These are phyloP conservation scores for Poeciliopsis paucimaculata DNA, from an alignment of 2,797 vertebrate genomes.

Conservation along the genomic window DNA sequence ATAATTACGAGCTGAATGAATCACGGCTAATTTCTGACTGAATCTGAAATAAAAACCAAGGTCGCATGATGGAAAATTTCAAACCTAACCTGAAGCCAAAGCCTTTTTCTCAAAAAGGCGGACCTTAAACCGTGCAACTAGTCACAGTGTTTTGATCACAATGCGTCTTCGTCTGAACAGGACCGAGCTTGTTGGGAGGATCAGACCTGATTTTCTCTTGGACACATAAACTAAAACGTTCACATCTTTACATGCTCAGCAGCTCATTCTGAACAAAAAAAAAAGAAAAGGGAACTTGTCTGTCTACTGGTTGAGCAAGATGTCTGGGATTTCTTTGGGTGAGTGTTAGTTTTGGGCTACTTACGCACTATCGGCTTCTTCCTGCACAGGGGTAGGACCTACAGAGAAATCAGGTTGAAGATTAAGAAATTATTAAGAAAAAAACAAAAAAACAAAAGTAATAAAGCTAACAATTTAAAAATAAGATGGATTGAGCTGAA, in stretches of 20 bases:
- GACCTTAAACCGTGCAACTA: not conserved
- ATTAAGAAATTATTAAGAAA: not conserved
- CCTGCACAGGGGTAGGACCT: conserved; percentile 37
- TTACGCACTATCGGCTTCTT: conserved; percentile 54
- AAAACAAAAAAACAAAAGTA: not conserved
- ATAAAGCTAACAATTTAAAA: not conserved
- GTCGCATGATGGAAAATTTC: not conserved
- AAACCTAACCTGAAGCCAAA: not conserved
- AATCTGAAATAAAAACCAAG: not conserved
- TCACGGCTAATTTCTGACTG: not conserved
- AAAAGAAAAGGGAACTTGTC: conserved; percentile 19
- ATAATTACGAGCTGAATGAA: not conserved
- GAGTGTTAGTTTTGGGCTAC: conserved; percentile 39
- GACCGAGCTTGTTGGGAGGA: conserved; percentile 19
- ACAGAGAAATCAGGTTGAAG: conserved; percentile 20
- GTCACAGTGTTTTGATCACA: not conserved
- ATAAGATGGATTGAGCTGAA: conserved; percentile 4
- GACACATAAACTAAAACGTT: not conserved
- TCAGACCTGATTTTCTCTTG: conserved; percentile 13
- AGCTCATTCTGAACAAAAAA: conserved; percentile 6
- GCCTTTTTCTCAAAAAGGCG: not conserved
- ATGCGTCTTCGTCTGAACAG: not conserved
- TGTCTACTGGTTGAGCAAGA: conserved; percentile 40
- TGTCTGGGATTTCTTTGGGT: conserved; percentile 28
- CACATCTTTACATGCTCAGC: conserved; percentile 19